These are phyloP conservation scores for Micronycteris hirsuta DNA, from an alignment of 2,113 vertebrate species.

Conservation along the genomic window DNA sequence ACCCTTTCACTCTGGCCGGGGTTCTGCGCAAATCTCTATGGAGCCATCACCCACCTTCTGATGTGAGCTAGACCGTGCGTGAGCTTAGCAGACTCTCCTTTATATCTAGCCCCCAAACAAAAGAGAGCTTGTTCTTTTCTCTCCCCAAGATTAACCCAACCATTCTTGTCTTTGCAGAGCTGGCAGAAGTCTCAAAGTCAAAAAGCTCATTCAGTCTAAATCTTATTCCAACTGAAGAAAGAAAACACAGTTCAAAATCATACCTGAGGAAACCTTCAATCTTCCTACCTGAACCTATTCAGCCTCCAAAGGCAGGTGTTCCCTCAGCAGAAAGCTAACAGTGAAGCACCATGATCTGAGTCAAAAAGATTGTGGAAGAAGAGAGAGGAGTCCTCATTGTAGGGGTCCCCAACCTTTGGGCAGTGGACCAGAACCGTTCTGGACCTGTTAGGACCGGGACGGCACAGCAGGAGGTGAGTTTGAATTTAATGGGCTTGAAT, in stretches of 20 bases:
- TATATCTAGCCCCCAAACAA: background rate
- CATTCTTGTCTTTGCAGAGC: background rate
- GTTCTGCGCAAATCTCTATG: background rate
- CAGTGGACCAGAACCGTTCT: no score
- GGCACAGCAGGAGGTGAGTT: no score
- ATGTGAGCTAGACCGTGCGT: background rate
- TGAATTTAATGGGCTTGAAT: no score
- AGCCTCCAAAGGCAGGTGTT: background rate
- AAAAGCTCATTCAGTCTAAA: background rate
- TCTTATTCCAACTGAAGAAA: background rate
- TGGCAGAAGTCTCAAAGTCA: background rate
- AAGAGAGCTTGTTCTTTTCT: background rate
- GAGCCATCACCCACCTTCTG: background rate
- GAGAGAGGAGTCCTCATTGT: background rate
- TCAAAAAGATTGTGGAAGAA: background rate
- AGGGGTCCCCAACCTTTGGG: no score
- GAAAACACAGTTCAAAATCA: background rate
- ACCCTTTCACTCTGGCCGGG: background rate
- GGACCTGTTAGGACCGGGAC: no score
- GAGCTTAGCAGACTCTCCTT: background rate
- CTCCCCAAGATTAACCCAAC: background rate
- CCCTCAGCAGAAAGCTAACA: background rate
- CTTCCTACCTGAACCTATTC: background rate
- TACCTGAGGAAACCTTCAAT: background rate
- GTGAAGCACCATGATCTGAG: background rate